phyloP scores from a whole-genome alignment of 2,888 invertebrate species.

The Mantis religiosa region DNA sequence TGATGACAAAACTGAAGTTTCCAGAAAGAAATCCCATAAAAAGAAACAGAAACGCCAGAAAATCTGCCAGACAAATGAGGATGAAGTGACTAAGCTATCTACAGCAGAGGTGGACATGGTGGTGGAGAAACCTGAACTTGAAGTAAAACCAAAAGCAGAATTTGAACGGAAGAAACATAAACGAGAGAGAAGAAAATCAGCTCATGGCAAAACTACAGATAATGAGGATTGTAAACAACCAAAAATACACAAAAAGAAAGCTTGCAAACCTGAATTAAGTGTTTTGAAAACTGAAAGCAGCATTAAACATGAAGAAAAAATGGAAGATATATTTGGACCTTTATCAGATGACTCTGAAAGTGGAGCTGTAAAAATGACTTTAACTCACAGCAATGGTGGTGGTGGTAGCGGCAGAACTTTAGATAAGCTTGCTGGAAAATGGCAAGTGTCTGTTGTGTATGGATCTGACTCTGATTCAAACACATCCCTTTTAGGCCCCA shows the following conservation, averaged over 20 bases:
- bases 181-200: conserved; percentile 34
- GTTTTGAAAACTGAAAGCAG: conserved; percentile 30
- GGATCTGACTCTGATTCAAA: conserved; percentile 51
- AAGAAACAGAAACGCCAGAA: conserved; percentile 80
- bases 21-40: conserved; percentile 70
- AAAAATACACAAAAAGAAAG: conserved; percentile 43
- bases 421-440: conserved; percentile 37
- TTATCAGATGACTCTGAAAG: conserved; percentile 66
- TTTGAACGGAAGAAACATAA: conserved; percentile 44
- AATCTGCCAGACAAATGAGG: conserved; percentile 55
- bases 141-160: conserved; percentile 41
- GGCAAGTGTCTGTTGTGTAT: conserved; percentile 44
- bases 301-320: conserved; percentile 68
- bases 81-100: conserved; percentile 38
- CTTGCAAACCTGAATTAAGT: conserved; percentile 24
- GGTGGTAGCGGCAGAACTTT: conserved; percentile 23
- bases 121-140: conserved; percentile 34
- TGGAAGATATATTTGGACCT: conserved; percentile 86
- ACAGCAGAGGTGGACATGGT: not conserved
- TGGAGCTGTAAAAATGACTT: conserved; percentile 26
- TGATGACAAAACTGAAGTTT: conserved; percentile 34
- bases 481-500: conserved; percentile 2
- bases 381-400: conserved; percentile 11
- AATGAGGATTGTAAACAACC: conserved; percentile 45
- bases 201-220: conserved; percentile 35